Conservation (phyloP, 2,888 invertebrate species). For the Agrochola circellaris region DNA sequence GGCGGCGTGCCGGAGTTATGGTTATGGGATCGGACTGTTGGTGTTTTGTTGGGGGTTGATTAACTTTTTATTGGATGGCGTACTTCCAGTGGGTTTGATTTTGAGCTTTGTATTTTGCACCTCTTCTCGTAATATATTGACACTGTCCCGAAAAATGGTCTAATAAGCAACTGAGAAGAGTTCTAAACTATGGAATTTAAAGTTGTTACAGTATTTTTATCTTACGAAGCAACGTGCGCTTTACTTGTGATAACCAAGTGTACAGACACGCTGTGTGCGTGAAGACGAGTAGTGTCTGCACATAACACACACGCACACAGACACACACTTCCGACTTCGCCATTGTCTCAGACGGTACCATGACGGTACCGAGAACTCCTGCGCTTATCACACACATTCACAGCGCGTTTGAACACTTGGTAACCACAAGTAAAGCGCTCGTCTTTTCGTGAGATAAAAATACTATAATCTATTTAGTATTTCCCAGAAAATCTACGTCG, state of each 20-base stretch:
- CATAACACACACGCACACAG: too few relatives aligned
- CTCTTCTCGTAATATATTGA: not conserved
- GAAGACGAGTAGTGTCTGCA: too few relatives aligned
- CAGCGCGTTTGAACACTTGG: too few relatives aligned
- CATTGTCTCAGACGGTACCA: too few relatives aligned
- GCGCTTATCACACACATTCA: too few relatives aligned
- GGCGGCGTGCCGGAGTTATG: conserved; percentile 52
- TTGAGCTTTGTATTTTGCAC: not conserved
- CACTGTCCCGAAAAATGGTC: not conserved
- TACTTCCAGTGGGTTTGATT: conserved; percentile 6
- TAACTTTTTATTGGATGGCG: conserved; percentile 40
- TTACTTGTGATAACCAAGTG: too few relatives aligned
- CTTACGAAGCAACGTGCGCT: too few relatives aligned
- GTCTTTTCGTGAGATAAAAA: too few relatives aligned
- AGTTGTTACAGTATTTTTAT: not conserved
- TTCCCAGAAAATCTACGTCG: conserved; percentile 3
- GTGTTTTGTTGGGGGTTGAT: conserved; percentile 49
- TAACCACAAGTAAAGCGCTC: too few relatives aligned
- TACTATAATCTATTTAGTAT: conserved; percentile 11
- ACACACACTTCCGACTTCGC: too few relatives aligned
- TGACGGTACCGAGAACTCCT: too few relatives aligned
- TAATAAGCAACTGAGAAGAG: not conserved
- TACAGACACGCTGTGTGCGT: too few relatives aligned
- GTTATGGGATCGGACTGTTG: conserved; percentile 49
- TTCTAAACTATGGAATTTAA: not conserved